Conservation (phyloP, 2,797 vertebrate species). For the Martes flavigula region DNA sequence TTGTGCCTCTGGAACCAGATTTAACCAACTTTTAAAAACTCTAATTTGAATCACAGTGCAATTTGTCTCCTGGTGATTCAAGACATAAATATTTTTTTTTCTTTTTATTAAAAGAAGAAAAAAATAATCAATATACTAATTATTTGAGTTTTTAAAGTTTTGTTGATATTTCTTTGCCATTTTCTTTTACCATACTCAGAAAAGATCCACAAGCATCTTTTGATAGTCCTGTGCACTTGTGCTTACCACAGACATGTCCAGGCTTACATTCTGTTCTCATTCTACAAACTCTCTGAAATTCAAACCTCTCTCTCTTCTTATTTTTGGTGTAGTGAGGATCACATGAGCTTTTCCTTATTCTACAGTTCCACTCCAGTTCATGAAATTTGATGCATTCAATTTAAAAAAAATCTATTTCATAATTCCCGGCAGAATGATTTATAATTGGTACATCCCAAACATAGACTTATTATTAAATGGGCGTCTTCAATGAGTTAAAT, state of each 20-base stretch:
- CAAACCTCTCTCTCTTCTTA: not conserved
- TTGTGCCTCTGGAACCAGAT: constrained; percentile 63
- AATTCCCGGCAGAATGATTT: not conserved
- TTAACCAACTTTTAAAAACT: constrained; percentile 50
- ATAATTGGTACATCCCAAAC: not conserved
- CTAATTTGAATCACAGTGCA: not conserved
- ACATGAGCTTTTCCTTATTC: not conserved
- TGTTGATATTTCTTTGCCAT: not conserved
- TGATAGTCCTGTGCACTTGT: too few species aligned
- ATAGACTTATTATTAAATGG: not conserved
- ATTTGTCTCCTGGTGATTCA: constrained; percentile 50
- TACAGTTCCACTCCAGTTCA: not conserved
- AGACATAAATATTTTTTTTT: not conserved
- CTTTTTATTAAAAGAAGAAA: constrained; percentile 15
- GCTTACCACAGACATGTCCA: not conserved
- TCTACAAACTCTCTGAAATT: not conserved
- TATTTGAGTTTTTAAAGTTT: not conserved
- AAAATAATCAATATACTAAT: constrained; percentile 24
- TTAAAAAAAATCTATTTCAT: not conserved
- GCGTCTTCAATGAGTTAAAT: not conserved
- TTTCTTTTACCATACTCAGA: not conserved
- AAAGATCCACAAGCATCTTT: not conserved
- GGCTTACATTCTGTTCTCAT: not conserved
- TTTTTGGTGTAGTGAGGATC: not conserved
- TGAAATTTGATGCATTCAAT: not conserved